Conservation (phyloP, 2,113 vertebrate species). For the Phrynosoma blainvillii region DNA sequence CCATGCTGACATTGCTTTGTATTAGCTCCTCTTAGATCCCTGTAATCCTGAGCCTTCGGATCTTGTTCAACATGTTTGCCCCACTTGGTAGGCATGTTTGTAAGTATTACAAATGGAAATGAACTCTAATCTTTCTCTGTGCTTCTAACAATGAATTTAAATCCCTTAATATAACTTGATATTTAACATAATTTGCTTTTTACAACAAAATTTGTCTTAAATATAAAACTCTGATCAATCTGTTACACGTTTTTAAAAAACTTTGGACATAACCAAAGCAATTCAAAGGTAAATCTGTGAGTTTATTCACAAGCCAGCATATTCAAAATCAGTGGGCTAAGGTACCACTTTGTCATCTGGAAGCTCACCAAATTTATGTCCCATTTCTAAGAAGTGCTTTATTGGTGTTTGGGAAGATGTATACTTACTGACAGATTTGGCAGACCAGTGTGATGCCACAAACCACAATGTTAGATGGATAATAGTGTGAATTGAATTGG, state of each 20-base stretch:
- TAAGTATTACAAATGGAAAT: constrained; percentile 67
- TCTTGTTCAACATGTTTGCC: constrained; percentile 67
- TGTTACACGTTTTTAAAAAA: constrained; percentile 3
- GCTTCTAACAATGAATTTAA: constrained; percentile 58
- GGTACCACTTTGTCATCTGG: constrained; percentile 8
- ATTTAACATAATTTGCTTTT: constrained; percentile 33
- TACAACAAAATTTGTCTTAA: constrained; percentile 32
- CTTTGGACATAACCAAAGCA: not conserved
- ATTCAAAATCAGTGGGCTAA: not conserved
- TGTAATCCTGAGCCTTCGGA: constrained; percentile 65
- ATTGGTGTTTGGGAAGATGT: not conserved
- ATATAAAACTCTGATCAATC: constrained; percentile 12
- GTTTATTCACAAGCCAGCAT: not conserved
- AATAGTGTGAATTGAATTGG: not conserved
- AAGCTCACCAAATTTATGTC: not conserved
- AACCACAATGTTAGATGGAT: not conserved
- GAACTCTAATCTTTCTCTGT: constrained; percentile 57
- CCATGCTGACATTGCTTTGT: constrained; percentile 63
- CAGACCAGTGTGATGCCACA: not conserved
- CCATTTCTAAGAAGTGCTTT: not conserved
- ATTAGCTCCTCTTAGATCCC: constrained; percentile 70
- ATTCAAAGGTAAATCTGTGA: not conserved
- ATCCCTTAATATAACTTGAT: constrained; percentile 52
- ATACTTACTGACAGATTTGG: not conserved
- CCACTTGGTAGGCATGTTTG: constrained; percentile 58